Base-by-base conservation (phyloP, 2,888 invertebrate species). In the Laspeyria flexula region DNA sequence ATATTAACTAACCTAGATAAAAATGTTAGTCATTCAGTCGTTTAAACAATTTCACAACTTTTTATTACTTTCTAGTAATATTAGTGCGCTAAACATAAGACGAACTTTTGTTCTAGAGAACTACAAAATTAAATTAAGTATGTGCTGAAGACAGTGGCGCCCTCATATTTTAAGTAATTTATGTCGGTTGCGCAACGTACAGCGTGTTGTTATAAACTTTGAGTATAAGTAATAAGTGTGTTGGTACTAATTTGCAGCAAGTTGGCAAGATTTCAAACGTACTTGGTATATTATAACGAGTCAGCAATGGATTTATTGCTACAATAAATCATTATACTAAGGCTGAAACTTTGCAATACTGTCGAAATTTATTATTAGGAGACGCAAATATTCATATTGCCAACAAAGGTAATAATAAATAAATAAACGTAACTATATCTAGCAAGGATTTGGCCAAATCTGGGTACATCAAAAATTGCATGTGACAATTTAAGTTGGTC, bases 261-360 rank as follows among this genome's bases (percentile, higher is more conserved):
- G 79, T 88, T 89, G 90, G 89, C 89, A 86, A 73, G 69, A 73
- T 83, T 83, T 87, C 89, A 89, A 88, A 86, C 83, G 83, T 75
- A 75, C 77, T 78, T 71, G 73, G 77, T 79, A 74, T 79, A 79
- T 83, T 79, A 75, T 83, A 85, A 86, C 82, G 85, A 83, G 79
- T 74, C 75, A 60, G 76, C 73, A 79, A 76, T 75, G 77, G 82
- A 89, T 89, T 88, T 88, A 89, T 87, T 60, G 76, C 76, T 11
- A 44, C 58, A 55, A 74, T 88, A 87, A 87, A 86, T 89, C 86
- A 87, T 77, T 80, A 57, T 79, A n/a, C 79, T 80, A 78, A 79
- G 79, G 71, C 77, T 79, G 76, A 75, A 75, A 78, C 67, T 79
- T 74, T 61, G 61, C 52, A 72, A 76, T 79, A 70, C 76, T 72